Percentiles rank a stretch among this genome's conserved stretches.
phyloP scores from a whole-genome alignment of 2,888 invertebrate species.

The Beris morrisii region DNA sequence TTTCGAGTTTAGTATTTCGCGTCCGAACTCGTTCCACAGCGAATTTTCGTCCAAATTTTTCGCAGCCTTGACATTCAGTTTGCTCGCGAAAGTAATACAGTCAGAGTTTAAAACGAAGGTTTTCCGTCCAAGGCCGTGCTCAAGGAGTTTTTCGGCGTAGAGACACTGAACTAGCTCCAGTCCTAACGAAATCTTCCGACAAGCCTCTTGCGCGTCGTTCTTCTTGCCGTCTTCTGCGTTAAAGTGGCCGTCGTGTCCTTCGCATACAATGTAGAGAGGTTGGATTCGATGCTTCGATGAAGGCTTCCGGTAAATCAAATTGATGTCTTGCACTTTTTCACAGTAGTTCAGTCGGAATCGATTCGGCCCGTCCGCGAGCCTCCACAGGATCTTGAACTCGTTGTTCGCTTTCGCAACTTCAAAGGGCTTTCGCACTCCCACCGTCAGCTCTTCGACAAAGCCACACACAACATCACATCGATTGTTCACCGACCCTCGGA shows the following conservation, averaged over 20 bases:
- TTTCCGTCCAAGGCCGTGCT: conserved; percentile 74
- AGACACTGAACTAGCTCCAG: conserved; percentile 81
- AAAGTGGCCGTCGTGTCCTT: conserved; percentile 77
- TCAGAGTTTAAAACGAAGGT: conserved; percentile 79
- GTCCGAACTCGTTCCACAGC: conserved; percentile 82
- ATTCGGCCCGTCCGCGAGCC: conserved; percentile 41
- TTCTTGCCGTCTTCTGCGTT: conserved; percentile 61
- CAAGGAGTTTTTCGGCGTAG: conserved; percentile 83
- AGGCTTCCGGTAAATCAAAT: conserved; percentile 28
- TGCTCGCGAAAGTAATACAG: conserved; percentile 75
- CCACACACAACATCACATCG: conserved; percentile 39
- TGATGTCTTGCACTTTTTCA: conserved; percentile 39
- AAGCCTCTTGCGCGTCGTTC: conserved; percentile 66
- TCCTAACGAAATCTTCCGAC: conserved; percentile 73
- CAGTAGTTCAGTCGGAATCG: conserved; percentile 42
- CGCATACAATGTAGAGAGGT: conserved; percentile 82
- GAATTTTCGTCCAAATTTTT: conserved; percentile 74
- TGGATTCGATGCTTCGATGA: conserved; percentile 43
- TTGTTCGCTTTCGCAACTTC: conserved; percentile 42
- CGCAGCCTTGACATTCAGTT: conserved; percentile 69
- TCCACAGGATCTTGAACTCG: conserved; percentile 50
- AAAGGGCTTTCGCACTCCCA: conserved; percentile 30
- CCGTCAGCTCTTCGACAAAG: conserved; percentile 20
- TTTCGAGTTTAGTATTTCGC: conserved; percentile 76
- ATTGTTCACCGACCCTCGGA: conserved; percentile 49